Evolutionary conservation across 2,113 vertebrate genomes (phyloP), one percentile per base, ranked within the genome.

Genomic region (Anolis sagrei): DNA sequence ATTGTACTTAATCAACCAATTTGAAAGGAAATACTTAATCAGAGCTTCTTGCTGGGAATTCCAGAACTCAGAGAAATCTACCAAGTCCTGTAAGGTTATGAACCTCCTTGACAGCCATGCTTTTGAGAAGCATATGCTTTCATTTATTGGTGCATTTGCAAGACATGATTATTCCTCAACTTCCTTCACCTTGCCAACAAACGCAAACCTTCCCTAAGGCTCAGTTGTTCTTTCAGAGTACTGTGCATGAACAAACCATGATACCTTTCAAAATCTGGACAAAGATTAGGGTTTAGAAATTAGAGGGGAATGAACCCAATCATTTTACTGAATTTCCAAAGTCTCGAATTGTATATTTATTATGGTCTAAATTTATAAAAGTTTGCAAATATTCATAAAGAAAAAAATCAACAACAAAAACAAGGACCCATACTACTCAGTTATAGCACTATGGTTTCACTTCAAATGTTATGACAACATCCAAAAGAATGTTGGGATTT

Each of bases 71-170:
- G 44, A 87, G 44, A 51, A 73, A 36, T 74, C n/a, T 36, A n/a
- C 9, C n/a, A 82, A 34, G 11, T 32, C 64, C 34, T 9, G 4
- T 27, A 70, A 77, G 54, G 81, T 51, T 87, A 36, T 72, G 39
- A 76, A 44, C 11, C 58, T 39, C 25, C n/a, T 83, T 83, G 81
- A 25, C 76, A 73, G 39, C 9, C 75, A 87, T 34, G 23, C 29
- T 73, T 72, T 83, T 78, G 80, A 62, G 36, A 87, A 82, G 18
- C n/a, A 72, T n/a, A 49, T 34, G 54, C 21, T 66, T 44, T 64
- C 19, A 74, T 39, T 64, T 79, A 83, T 83, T 66, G 81, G 68
- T 73, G 6, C 23, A 78, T 34, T 83, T 1, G 49, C 79, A 64
- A 34, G 4, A 48, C 34, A 77, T 39, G 54, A 4, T 77, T 34